Evolutionary conservation across 2,888 invertebrate genomes (phyloP).

Genomic region (Phytoseiulus persimilis): DNA sequence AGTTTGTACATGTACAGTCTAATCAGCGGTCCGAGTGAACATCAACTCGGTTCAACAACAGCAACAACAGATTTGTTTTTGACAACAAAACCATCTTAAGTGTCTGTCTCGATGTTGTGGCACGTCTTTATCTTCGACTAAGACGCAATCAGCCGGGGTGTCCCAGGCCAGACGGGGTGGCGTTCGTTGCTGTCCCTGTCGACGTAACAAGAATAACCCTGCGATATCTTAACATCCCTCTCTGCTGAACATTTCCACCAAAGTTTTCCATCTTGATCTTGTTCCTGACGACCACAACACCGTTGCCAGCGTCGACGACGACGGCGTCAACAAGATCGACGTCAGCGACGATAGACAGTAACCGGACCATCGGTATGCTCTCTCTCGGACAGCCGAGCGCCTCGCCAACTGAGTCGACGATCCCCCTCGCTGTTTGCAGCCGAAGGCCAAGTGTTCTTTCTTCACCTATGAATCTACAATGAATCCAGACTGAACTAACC

Average conservation of each 20-base stretch:
- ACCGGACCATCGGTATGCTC: no score
- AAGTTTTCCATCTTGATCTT: neutral
- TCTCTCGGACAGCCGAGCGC: conserved; percentile 13
- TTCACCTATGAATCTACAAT: neutral
- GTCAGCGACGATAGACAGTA: neutral
- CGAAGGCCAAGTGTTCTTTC: conserved; percentile 27
- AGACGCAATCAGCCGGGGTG: conserved; percentile 33
- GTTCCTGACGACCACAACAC: neutral
- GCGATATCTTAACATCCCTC: conserved; percentile 38
- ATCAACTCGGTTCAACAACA: neutral
- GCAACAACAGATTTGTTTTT: neutral
- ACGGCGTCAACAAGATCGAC: neutral
- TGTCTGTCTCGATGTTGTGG: conserved; percentile 25
- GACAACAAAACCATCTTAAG: neutral
- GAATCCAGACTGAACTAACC: neutral
- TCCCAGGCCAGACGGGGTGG: conserved; percentile 30
- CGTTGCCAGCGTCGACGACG: neutral
- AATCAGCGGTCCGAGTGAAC: neutral
- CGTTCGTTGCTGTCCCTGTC: neutral
- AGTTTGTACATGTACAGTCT: neutral
- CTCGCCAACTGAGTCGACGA: conserved; percentile 26
- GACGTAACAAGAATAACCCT: neutral
- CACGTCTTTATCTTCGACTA: neutral
- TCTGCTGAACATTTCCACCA: conserved; percentile 26
- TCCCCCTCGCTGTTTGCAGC: conserved; percentile 12